phyloP scores from a whole-genome alignment of 2,797 vertebrate genomes.

The Kryptolebias ocellatus region DNA sequence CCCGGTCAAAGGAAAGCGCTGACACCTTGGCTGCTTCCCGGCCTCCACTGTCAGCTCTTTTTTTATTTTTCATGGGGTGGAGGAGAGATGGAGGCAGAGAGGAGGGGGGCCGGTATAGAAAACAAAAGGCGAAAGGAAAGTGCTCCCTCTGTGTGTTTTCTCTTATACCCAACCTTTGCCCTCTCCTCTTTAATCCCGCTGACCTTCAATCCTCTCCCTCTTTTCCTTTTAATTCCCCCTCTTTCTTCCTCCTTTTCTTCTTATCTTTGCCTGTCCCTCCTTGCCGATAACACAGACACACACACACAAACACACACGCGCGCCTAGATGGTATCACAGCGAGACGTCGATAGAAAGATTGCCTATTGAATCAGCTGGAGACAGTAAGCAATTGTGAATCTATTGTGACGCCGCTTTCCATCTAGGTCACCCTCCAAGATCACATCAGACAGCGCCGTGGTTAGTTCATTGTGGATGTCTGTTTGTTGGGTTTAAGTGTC shows the following conservation, averaged over 20 bases:
- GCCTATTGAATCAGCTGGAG: slow-evolving; percentile 73
- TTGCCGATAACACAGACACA: slow-evolving; percentile 63
- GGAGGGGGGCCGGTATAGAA: slow-evolving; percentile 20
- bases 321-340: slow-evolving; percentile 66
- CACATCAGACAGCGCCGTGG: slow-evolving; percentile 46
- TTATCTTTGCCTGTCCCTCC: slow-evolving; percentile 66
- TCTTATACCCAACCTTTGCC: slow-evolving; percentile 56
- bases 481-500: slow-evolving; percentile 34
- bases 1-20: slow-evolving; percentile 75
- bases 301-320: slow-evolving; percentile 17
- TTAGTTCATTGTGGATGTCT: slow-evolving; percentile 37
- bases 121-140: slow-evolving; percentile 26
- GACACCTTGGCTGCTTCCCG: slow-evolving; percentile 69
- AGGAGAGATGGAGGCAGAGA: neutral
- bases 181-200: slow-evolving; percentile 59
- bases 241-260: slow-evolving; percentile 41
- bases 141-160: slow-evolving; percentile 33
- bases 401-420: slow-evolving; percentile 66
- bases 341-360: slow-evolving; percentile 75
- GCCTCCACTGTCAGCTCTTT: slow-evolving; percentile 75
- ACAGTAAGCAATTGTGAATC: slow-evolving; percentile 70
- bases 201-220: slow-evolving; percentile 68
- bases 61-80: slow-evolving; percentile 53
- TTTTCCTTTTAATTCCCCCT: slow-evolving; percentile 56
- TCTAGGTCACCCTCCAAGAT: slow-evolving; percentile 72